phyloP scores from a whole-genome alignment of 2,797 vertebrate species.

The Enteromius afrohamiltoni region DNA sequence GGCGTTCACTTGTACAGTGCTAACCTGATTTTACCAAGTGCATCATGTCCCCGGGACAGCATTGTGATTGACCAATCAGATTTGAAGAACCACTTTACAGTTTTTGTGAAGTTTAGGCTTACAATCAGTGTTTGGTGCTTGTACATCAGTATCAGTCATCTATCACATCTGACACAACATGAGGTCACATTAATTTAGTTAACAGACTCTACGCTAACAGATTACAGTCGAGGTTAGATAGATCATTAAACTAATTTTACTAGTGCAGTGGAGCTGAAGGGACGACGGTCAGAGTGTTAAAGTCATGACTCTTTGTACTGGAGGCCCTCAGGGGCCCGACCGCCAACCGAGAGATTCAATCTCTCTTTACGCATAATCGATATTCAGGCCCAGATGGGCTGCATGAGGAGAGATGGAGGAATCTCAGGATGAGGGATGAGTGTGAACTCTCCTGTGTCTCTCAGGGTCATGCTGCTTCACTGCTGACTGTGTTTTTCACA shows the following conservation, averaged over 20 bases:
- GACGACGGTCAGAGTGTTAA: constrained; percentile 76
- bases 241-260: constrained; percentile 12
- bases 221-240: neutral
- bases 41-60: too few relatives aligned
- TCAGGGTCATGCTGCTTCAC: constrained; percentile 65
- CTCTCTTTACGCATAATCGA: constrained; percentile 80
- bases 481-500: constrained; percentile 78
- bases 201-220: too few relatives aligned
- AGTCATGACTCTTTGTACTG: constrained; percentile 80
- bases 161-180: too few relatives aligned
- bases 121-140: too few relatives aligned
- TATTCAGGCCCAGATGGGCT: constrained; percentile 69
- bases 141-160: too few relatives aligned
- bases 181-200: too few relatives aligned
- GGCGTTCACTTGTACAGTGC: too few relatives aligned
- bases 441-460: constrained; percentile 73
- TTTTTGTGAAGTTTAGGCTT: too few relatives aligned
- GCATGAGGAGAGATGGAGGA: constrained; percentile 48
- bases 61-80: too few relatives aligned
- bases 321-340: constrained; percentile 78
- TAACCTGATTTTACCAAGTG: too few relatives aligned
- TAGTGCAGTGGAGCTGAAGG: constrained; percentile 56
- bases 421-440: constrained; percentile 78
- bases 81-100: too few relatives aligned
- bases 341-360: constrained; percentile 80